phyloP scores from a whole-genome alignment of 2,888 invertebrate genomes.

The Artemia sinica region DNA sequence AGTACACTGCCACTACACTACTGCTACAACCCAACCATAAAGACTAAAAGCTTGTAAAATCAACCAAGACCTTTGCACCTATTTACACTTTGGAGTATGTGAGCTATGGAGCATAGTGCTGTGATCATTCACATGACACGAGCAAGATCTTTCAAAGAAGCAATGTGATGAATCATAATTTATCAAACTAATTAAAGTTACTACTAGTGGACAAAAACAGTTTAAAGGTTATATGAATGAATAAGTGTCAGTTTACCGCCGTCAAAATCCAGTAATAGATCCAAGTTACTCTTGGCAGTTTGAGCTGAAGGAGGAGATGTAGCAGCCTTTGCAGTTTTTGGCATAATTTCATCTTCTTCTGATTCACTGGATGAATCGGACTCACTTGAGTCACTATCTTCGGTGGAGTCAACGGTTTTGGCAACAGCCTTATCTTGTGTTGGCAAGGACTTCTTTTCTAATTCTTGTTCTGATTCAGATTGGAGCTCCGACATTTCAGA shows the following conservation, averaged over 20 bases:
- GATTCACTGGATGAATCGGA: conserved; percentile 24
- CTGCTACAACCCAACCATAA: no score
- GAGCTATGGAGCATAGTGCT: no score
- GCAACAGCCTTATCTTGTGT: conserved; percentile 27
- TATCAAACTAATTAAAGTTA: no score
- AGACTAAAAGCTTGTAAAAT: no score
- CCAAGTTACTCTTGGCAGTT: conserved; percentile 47
- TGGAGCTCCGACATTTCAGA: conserved; percentile 28
- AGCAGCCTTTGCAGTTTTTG: conserved; percentile 24
- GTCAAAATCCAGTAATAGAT: conserved; percentile 64
- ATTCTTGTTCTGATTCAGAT: conserved; percentile 26
- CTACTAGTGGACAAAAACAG: no score
- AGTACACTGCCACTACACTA: no score
- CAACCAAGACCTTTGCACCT: no score
- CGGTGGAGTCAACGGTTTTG: neutral
- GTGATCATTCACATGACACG: no score
- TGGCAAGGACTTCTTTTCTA: conserved; percentile 26
- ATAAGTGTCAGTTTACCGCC: conserved; percentile 37
- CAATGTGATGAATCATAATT: no score
- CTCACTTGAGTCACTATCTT: conserved; percentile 16
- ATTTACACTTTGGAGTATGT: no score
- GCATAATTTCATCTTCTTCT: conserved; percentile 23
- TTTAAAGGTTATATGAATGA: neutral
- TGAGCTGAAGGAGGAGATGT: conserved; percentile 24
- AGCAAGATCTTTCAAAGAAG: no score